These are phyloP conservation scores for Lepidurus packardi DNA, from an alignment of 1,140 invertebrate species.

Conservation along the genomic window DNA sequence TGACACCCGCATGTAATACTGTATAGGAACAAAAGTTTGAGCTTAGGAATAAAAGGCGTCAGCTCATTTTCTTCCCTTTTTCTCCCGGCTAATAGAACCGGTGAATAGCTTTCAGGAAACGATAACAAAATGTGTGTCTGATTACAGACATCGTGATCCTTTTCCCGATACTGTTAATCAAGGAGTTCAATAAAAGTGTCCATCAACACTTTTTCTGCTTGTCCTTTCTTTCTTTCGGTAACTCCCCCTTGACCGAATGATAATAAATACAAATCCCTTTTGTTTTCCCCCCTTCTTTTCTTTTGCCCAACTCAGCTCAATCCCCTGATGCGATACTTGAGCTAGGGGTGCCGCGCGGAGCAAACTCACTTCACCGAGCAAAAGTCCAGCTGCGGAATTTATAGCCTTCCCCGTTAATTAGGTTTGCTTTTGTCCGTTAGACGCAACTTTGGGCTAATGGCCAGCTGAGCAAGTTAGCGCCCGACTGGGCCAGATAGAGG, in stretches of 20 bases:
- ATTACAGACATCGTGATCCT: not conserved
- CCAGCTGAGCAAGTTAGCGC: slow-evolving; percentile 2
- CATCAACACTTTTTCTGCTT: not conserved
- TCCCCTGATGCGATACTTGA: not conserved
- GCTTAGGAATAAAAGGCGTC: too few relatives aligned
- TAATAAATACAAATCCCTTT: not conserved
- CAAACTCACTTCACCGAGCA: not conserved
- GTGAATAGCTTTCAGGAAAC: not conserved
- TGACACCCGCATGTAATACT: too few relatives aligned
- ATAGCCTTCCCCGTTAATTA: slow-evolving; percentile 12
- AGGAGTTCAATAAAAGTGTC: slow-evolving; percentile 3
- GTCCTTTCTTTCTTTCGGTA: not conserved
- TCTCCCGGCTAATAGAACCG: too few relatives aligned
- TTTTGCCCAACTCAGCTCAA: not conserved
- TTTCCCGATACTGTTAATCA: not conserved
- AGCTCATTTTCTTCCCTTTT: too few relatives aligned
- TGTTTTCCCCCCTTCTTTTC: not conserved
- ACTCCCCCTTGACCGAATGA: not conserved
- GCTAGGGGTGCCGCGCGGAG: not conserved
- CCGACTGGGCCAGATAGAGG: not conserved
- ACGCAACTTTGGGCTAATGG: slow-evolving; percentile 14
- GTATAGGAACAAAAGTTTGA: too few relatives aligned
- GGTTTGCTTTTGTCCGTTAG: slow-evolving; percentile 21
- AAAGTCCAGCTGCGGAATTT: slow-evolving; percentile 15
- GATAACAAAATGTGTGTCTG: not conserved